phyloP scores from a whole-genome alignment of 2,888 invertebrate genomes.

The Trichogramma evanescens region DNA sequence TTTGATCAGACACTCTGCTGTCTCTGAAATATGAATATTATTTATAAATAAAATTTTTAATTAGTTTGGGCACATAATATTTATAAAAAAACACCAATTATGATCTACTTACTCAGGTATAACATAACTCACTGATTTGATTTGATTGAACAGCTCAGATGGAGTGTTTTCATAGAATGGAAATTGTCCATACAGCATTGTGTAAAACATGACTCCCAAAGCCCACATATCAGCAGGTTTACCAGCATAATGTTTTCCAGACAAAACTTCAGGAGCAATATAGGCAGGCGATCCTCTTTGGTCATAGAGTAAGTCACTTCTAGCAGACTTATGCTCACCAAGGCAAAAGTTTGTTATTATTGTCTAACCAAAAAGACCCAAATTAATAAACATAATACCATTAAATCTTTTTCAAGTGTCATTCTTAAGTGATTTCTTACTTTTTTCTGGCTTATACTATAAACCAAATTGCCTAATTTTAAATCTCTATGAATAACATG shows the following conservation, averaged over 20 bases:
- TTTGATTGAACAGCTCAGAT: conserved; percentile 66
- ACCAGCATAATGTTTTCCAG: conserved; percentile 69
- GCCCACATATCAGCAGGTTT: conserved; percentile 83
- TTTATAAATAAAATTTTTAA: conserved; percentile 6
- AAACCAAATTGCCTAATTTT: conserved; percentile 69
- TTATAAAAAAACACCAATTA: conserved; percentile 2
- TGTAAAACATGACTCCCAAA: conserved; percentile 68
- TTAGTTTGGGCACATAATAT: background rate
- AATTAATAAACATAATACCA: background rate
- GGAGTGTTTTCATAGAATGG: conserved; percentile 73
- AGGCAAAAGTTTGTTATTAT: conserved; percentile 71
- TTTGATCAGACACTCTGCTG: conserved; percentile 57
- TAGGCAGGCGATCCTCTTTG: conserved; percentile 75
- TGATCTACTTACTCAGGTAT: conserved; percentile 59
- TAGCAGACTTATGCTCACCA: conserved; percentile 67
- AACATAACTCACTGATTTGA: conserved; percentile 66
- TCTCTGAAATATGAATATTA: conserved; percentile 43
- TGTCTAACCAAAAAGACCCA: conserved; percentile 41
- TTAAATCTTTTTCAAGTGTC: background rate
- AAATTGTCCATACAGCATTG: conserved; percentile 74
- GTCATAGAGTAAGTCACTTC: conserved; percentile 64
- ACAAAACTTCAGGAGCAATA: conserved; percentile 72
- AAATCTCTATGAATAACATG: conserved; percentile 74
- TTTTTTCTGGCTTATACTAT: conserved; percentile 60
- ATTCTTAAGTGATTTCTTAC: conserved; percentile 21